Conservation (phyloP, 2,888 invertebrate species). For the Ischnus inquisitorius region DNA sequence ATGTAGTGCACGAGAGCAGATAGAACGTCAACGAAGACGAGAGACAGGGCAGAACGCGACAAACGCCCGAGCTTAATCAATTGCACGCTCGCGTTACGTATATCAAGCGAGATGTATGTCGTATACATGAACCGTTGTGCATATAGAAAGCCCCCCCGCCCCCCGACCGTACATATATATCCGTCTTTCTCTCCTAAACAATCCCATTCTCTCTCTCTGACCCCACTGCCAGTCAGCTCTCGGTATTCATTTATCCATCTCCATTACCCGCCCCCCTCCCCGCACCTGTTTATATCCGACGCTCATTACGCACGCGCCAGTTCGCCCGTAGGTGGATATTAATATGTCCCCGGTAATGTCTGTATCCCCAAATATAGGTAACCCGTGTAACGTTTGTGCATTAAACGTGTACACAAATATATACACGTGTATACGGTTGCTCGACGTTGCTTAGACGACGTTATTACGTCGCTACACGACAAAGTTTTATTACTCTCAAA, state of each 20-base stretch:
- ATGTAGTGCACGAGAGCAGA: conserved; percentile 12
- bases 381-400: conserved; percentile 46
- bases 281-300: conserved; percentile 17
- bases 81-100: conserved; percentile 45
- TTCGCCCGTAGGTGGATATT: conserved; percentile 51
- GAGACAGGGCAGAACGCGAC: conserved; percentile 49
- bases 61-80: conserved; percentile 61
- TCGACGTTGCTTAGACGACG: conserved; percentile 3
- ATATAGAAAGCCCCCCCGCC: neutral
- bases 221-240: conserved; percentile 18
- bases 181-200: conserved; percentile 20
- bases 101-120: neutral
- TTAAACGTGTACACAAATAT: conserved; percentile 6
- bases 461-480: conserved; percentile 16
- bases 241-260: conserved; percentile 57
- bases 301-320: conserved; percentile 51
- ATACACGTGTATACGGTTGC: neutral
- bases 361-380: conserved; percentile 47
- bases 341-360: conserved; percentile 38
- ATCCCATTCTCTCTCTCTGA: conserved; percentile 35
- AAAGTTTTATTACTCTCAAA: conserved; percentile 19
- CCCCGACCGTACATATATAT: neutral
- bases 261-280: conserved; percentile 32
- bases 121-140: neutral
- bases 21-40: conserved; percentile 35